These are phyloP conservation scores for Strigamia transsilvanica DNA, from an alignment of 2,888 invertebrate genomes.

Conservation along the genomic window DNA sequence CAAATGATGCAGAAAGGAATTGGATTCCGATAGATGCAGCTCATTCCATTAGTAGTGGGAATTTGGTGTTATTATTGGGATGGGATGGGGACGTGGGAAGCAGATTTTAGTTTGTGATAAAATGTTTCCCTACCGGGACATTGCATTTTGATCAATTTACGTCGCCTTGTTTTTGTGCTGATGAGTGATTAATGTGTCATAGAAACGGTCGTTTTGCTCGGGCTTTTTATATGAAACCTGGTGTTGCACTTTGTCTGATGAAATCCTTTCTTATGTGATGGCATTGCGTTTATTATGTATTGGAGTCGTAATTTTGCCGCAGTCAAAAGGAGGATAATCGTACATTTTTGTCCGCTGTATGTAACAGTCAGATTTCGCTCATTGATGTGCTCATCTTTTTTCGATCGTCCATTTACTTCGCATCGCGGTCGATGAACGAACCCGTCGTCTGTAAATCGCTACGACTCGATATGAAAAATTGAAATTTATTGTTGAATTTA, in stretches of 20 bases:
- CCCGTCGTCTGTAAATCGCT: background rate
- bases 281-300: slow-evolving; percentile 27
- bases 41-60: slow-evolving; percentile 45
- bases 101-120: slow-evolving; percentile 33
- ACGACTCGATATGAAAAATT: background rate
- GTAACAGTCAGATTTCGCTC: background rate
- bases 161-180: slow-evolving; percentile 34
- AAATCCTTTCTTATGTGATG: slow-evolving; percentile 37
- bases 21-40: slow-evolving; percentile 48
- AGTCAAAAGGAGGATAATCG: background rate
- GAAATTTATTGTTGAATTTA: background rate
- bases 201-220: slow-evolving; percentile 40
- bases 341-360: background rate
- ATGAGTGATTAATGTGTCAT: slow-evolving; percentile 48
- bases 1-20: slow-evolving; percentile 49
- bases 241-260: slow-evolving; percentile 45
- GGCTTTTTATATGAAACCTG: slow-evolving; percentile 34
- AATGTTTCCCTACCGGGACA: slow-evolving; percentile 39
- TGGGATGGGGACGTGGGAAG: background rate
- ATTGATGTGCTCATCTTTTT: background rate
- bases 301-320: background rate
- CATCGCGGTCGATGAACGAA: slow-evolving; percentile 24
- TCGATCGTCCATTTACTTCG: slow-evolving; percentile 1
- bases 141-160: slow-evolving; percentile 41
- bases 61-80: slow-evolving; percentile 44